Evolutionary conservation across 2,888 invertebrate genomes (phyloP).

Genomic region (Idaea biselata): DNA sequence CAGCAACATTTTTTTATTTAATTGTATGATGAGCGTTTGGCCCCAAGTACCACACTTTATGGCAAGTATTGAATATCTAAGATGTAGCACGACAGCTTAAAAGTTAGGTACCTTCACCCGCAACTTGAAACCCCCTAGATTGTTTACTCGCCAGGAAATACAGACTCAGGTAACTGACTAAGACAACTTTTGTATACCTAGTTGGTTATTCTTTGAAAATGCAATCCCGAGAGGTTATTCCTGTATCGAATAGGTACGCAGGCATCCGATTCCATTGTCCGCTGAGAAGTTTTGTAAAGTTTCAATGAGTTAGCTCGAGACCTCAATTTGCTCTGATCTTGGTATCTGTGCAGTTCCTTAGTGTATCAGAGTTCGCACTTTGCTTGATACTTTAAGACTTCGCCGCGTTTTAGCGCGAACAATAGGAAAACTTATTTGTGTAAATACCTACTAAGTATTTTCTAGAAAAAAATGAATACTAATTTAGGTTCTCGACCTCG

Average conservation of each 20-base stretch:
- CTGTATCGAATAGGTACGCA: slow-evolving; percentile 25
- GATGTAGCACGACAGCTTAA: no score
- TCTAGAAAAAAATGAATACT: no score
- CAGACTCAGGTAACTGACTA: no score
- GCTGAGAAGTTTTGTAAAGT: slow-evolving; percentile 22
- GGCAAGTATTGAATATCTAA: no score
- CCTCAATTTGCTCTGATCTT: slow-evolving; percentile 8
- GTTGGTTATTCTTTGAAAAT: background rate
- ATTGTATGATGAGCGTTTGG: no score
- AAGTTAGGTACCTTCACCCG: no score
- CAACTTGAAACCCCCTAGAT: no score
- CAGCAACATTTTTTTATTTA: no score
- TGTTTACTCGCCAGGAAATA: no score
- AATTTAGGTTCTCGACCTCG: no score
- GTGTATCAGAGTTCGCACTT: background rate
- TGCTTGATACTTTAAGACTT: slow-evolving; percentile 15
- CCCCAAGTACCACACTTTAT: no score
- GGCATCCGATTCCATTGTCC: slow-evolving; percentile 26
- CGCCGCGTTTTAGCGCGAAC: background rate
- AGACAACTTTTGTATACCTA: background rate
- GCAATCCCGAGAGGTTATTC: slow-evolving; percentile 3
- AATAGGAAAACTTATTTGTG: background rate
- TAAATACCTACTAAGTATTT: no score
- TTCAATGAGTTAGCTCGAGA: slow-evolving; percentile 22
- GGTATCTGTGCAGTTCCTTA: background rate